Base-by-base conservation (phyloP, 2,797 vertebrate genomes). In the Danio jaintianensis region DNA sequence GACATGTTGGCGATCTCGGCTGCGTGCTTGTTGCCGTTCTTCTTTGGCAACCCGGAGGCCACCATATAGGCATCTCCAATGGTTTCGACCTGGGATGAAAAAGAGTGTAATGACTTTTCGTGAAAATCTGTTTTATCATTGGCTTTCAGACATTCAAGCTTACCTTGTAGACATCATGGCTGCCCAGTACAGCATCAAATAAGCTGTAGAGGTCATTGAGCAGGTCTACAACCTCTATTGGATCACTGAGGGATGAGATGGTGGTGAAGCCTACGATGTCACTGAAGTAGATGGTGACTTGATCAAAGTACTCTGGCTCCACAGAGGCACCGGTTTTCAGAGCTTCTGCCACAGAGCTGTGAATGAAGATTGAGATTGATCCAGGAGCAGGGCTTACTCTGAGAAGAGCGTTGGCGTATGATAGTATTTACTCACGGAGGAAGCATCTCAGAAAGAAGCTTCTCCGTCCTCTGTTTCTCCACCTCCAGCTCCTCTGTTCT, bases 121-220 rank as follows among this genome's bases (percentile, higher is more conserved):
- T 56, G 10, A 36, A 63, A 63, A 75, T 52, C 3, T 2, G 16
- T 50, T 36, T 75, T 0, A 0, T 1, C 2, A 52, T 20, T 56
- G 0, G 47, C 9, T 16, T n/a, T 20, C 11, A 20, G 50, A 20
- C 45, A 20, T 29, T 9, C 13, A 58, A 13, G 79, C 91, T 90
- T 84, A 96, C 95, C 95, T 98, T 98, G 85, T 98, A 98, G 84
- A 98, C 96, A 16, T 97, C 95, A 0, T 98, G 97, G 86, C 93
- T 97, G 69, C 92, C 89, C 83, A 97, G 94, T 85, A 98, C 95
- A 0, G 95, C 96, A 68, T 97, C 96, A 52, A 98, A 98, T 13
- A 97, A 90, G 0, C 93, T 92, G 88, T 98, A 98, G 76, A 98
- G 95, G 78, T 98, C 96, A 58, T 98, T 99, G 47, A 98, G 94